Percentiles rank a stretch among this genome's conserved stretches.
Conservation (phyloP, 64 coral and sea anemone genomes). For the Exaiptasia diaphana region DNA sequence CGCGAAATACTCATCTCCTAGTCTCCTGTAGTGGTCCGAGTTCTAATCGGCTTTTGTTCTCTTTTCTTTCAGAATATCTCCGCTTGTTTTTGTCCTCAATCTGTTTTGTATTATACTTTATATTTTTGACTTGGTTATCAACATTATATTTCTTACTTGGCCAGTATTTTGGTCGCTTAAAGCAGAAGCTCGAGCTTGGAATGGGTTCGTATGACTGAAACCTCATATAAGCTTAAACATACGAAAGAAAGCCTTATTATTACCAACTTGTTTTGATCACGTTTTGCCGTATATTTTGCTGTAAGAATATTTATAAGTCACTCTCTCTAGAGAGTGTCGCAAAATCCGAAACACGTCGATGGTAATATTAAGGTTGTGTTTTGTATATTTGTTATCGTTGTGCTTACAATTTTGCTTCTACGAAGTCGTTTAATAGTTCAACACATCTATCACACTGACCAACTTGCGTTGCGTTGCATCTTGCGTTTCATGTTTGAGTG, state of each 20-base stretch:
- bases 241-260: neutral
- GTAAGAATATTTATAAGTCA: neutral
- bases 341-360: too few relatives aligned
- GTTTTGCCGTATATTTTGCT: neutral
- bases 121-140: slow-evolving; percentile 82
- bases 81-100: slow-evolving; percentile 52
- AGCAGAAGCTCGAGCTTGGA: slow-evolving; percentile 77
- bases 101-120: slow-evolving; percentile 72
- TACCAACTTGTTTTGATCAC: neutral
- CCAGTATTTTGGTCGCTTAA: slow-evolving; percentile 87
- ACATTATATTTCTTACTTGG: slow-evolving; percentile 87
- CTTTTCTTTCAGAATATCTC: slow-evolving; percentile 38
- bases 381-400: too few relatives aligned
- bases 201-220: slow-evolving; percentile 86
- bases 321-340: too few relatives aligned
- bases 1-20: too few relatives aligned
- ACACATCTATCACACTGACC: too few relatives aligned
- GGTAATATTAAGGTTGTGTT: too few relatives aligned
- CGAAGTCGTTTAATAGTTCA: too few relatives aligned
- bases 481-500: too few relatives aligned
- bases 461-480: too few relatives aligned
- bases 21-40: too few relatives aligned
- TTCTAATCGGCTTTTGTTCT: neutral
- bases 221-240: neutral
- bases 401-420: too few relatives aligned